These are phyloP conservation scores for Orthosia gracilis DNA, from an alignment of 2,888 invertebrate species.

Conservation along the genomic window DNA sequence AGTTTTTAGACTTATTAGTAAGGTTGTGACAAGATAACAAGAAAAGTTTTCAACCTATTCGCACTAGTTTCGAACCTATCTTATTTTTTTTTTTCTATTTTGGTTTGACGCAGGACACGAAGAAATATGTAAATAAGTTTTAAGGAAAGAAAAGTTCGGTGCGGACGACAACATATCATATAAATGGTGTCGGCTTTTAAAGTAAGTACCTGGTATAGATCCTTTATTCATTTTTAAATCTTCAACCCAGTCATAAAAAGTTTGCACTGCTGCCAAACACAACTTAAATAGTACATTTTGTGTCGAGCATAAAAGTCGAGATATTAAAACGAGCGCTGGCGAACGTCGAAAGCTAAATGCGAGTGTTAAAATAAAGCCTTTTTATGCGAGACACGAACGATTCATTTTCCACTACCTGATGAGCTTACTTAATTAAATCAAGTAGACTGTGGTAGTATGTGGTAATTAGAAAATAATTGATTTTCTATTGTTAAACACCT, in stretches of 20 bases:
- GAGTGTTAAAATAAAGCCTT: too few relatives aligned
- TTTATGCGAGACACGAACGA: too few relatives aligned
- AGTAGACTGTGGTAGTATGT: too few relatives aligned
- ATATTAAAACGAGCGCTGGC: too few relatives aligned
- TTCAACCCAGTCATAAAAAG: not conserved
- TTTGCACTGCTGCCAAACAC: not conserved
- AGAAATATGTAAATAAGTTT: not conserved
- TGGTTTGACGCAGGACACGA: not conserved
- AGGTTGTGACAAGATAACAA: conserved; percentile 28
- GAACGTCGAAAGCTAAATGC: too few relatives aligned
- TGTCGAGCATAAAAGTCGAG: too few relatives aligned
- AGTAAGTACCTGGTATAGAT: not conserved
- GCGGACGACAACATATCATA: not conserved
- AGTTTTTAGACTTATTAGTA: not conserved
- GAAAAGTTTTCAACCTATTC: conserved; percentile 27
- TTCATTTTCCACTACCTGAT: too few relatives aligned
- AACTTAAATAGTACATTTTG: too few relatives aligned
- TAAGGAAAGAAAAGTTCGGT: not conserved
- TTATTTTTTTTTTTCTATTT: conserved; percentile 34
- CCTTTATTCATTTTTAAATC: not conserved
- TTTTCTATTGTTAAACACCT: too few relatives aligned
- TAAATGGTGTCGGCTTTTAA: not conserved
- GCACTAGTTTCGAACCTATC: conserved; percentile 10
- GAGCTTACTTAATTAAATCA: too few relatives aligned
- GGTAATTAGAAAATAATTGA: too few relatives aligned